These are phyloP conservation scores for Triplophysa bombifrons DNA, from an alignment of 2,797 vertebrate species.

Conservation along the genomic window DNA sequence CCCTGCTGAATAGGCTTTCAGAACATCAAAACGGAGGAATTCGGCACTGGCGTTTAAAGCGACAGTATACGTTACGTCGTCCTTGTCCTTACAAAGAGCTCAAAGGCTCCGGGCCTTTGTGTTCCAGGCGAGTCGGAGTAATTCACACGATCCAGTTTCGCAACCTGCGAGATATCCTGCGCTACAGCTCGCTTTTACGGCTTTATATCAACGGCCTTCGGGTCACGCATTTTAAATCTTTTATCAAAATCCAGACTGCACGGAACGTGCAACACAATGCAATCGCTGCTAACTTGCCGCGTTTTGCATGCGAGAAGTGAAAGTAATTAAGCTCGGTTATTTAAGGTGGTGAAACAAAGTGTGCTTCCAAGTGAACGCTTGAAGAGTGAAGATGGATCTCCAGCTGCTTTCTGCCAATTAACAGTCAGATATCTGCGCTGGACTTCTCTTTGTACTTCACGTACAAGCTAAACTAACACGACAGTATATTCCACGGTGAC, in stretches of 20 bases:
- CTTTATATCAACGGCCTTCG: constrained; percentile 30
- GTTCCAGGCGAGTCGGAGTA: constrained; percentile 32
- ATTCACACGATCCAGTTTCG: constrained; percentile 52
- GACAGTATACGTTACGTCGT: constrained; percentile 22
- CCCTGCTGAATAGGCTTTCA: constrained; percentile 53
- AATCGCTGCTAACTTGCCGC: constrained; percentile 45
- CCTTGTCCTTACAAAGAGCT: constrained; percentile 46
- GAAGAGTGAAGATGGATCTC: constrained; percentile 52
- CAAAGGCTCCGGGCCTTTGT: constrained; percentile 40
- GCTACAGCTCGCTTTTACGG: constrained; percentile 9
- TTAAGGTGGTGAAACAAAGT: constrained; percentile 52
- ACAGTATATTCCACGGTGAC: constrained; percentile 17
- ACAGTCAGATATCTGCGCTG: constrained; percentile 43
- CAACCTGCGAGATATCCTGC: constrained; percentile 22
- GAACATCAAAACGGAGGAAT: constrained; percentile 54
- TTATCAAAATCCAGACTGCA: constrained; percentile 17
- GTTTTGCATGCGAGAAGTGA: constrained; percentile 56
- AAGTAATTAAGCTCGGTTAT: constrained; percentile 59
- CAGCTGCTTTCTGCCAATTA: constrained; percentile 60
- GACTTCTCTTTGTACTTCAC: constrained; percentile 41
- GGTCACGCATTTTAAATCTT: constrained; percentile 25
- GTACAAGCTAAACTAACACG: constrained; percentile 28
- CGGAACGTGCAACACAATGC: background rate
- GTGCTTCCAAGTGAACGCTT: constrained; percentile 53
- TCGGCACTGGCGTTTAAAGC: constrained; percentile 34